phyloP scores from a whole-genome alignment of 1,140 invertebrate genomes.

The Kradibia gibbosae region DNA sequence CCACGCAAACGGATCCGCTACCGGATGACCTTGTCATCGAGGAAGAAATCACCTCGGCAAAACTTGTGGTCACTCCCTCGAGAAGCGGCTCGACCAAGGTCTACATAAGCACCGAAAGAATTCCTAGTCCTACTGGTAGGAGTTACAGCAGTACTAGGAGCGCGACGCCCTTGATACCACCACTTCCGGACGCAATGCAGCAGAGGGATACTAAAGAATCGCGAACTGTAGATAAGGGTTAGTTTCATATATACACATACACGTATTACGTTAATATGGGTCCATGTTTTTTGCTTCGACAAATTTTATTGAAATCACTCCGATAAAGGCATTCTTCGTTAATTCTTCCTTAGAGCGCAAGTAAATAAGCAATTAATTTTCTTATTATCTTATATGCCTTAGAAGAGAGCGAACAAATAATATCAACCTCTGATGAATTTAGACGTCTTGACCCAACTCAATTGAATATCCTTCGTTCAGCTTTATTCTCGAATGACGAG shows the following conservation, averaged over 20 bases:
- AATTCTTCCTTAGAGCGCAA: too few species aligned
- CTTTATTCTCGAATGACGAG: slow-evolving; percentile 61
- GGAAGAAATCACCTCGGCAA: slow-evolving; percentile 70
- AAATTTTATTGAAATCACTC: too few species aligned
- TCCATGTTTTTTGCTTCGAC: too few species aligned
- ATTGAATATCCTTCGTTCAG: slow-evolving; percentile 54
- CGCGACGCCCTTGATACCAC: slow-evolving; percentile 52
- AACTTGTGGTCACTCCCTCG: slow-evolving; percentile 64
- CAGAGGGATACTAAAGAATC: slow-evolving; percentile 1
- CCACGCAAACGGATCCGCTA: slow-evolving; percentile 86
- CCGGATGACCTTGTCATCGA: slow-evolving; percentile 84
- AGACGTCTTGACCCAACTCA: slow-evolving; percentile 19
- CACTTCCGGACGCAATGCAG: slow-evolving; percentile 50
- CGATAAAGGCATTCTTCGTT: too few species aligned
- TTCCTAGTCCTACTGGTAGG: slow-evolving; percentile 57
- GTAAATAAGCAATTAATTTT: too few species aligned
- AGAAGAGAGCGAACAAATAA: slow-evolving; percentile 26
- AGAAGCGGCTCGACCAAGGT: slow-evolving; percentile 65
- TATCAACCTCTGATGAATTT: slow-evolving; percentile 6
- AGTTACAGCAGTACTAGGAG: slow-evolving; percentile 6
- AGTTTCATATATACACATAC: background rate
- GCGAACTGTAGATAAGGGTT: slow-evolving; percentile 12
- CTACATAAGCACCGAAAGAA: slow-evolving; percentile 67
- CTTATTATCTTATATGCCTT: background rate
- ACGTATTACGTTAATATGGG: too few species aligned